A percentile compares a stretch with the other conserved stretches of the same genome.
phyloP scores from a whole-genome alignment of 92 coral and sea anemone genomes.

The Micromussa lordhowensis region DNA sequence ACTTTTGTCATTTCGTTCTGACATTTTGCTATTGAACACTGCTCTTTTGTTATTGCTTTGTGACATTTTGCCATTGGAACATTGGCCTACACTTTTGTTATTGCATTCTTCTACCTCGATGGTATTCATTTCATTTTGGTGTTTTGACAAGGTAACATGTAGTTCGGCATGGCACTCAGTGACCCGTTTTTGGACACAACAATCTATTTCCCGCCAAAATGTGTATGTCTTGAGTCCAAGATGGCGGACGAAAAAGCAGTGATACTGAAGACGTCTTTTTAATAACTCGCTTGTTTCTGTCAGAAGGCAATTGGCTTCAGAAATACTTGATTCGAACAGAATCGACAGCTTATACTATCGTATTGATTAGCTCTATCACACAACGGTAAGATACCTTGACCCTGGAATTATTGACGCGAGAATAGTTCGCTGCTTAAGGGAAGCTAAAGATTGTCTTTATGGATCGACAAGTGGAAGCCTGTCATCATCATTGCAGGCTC shows the following conservation, averaged over 20 bases:
- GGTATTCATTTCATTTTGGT: no score
- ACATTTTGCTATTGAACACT: no score
- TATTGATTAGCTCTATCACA: conserved; percentile 50
- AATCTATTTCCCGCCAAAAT: conserved; percentile 5
- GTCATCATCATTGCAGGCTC: conserved; percentile 31
- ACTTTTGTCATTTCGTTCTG: conserved; percentile 15
- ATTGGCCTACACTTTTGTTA: no score
- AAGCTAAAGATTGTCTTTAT: conserved; percentile 53
- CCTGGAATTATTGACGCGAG: conserved; percentile 43
- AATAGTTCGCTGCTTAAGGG: conserved; percentile 37
- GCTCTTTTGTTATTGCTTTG: no score
- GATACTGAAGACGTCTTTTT: conserved; percentile 3
- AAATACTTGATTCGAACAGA: conserved; percentile 25
- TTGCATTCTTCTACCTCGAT: no score
- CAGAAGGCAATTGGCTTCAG: conserved; percentile 28
- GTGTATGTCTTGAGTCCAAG: conserved; percentile 26
- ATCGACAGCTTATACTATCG: conserved; percentile 28
- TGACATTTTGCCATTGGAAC: no score
- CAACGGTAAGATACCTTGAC: conserved; percentile 48
- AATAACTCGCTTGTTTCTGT: conserved; percentile 32
- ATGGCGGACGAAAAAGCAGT: no score
- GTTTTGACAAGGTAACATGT: no score
- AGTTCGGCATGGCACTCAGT: no score
- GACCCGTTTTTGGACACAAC: no score
- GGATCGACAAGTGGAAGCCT: conserved; percentile 19